These are phyloP conservation scores for Solea solea DNA, from an alignment of 2,113 vertebrate species.

Conservation along the genomic window DNA sequence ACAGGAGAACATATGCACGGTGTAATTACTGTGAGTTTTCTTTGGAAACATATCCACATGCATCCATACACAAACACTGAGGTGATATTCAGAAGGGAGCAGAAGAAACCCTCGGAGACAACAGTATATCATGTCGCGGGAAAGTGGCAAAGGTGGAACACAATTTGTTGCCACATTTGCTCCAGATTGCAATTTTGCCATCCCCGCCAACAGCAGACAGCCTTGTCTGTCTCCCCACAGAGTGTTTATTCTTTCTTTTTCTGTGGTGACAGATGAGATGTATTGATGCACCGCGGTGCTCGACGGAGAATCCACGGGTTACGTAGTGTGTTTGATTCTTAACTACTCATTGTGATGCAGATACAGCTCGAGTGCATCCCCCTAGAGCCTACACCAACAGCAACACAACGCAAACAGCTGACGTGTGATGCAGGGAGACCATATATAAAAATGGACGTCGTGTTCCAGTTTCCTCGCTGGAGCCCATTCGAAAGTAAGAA, in stretches of 20 bases:
- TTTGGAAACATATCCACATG: not conserved
- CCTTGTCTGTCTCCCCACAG: constrained; percentile 30
- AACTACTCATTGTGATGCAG: not conserved
- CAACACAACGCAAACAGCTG: not conserved
- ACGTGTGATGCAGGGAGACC: not conserved
- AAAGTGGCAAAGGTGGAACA: constrained; percentile 15
- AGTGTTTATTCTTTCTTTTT: constrained; percentile 35
- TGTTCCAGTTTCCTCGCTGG: too few relatives aligned
- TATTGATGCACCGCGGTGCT: constrained; percentile 7
- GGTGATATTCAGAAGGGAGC: constrained; percentile 9
- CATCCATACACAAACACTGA: constrained; percentile 2
- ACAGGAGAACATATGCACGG: not conserved
- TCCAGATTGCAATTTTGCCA: constrained; percentile 34
- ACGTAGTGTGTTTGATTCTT: constrained; percentile 7
- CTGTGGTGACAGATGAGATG: constrained; percentile 23
- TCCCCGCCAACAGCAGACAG: not conserved
- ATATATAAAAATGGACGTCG: too few relatives aligned
- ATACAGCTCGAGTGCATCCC: not conserved
- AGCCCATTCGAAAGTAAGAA: too few relatives aligned
- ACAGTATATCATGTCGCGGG: constrained; percentile 28
- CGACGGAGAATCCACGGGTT: constrained; percentile 9
- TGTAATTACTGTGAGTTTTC: not conserved
- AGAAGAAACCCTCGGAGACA: not conserved
- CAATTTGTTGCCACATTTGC: constrained; percentile 64
- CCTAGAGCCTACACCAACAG: not conserved